Evolutionary conservation across 2,888 invertebrate genomes (phyloP).

Genomic region (Myopa tessellatipennis): DNA sequence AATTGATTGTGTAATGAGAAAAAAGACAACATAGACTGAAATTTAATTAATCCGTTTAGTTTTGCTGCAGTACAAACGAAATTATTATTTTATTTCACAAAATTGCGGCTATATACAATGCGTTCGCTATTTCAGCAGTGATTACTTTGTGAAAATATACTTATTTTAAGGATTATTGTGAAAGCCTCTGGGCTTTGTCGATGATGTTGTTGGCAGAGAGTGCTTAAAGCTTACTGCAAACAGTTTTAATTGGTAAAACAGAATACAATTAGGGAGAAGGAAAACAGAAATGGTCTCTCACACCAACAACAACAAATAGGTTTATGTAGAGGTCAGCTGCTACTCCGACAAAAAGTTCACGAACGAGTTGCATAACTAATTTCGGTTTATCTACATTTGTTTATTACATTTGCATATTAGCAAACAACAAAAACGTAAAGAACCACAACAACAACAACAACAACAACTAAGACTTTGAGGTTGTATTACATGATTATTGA

Average conservation of each 20-base stretch:
- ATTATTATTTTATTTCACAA: no score
- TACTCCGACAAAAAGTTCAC: neutral
- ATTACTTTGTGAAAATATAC: neutral
- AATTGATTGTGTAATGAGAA: no score
- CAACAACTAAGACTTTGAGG: no score
- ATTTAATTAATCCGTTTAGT: no score
- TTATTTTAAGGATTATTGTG: neutral
- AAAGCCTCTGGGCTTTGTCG: neutral
- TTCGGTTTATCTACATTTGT: neutral
- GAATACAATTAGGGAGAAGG: neutral
- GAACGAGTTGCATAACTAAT: neutral
- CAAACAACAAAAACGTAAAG: no score
- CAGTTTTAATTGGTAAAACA: neutral
- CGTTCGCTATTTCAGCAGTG: no score
- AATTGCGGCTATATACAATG: no score
- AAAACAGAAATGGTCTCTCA: neutral
- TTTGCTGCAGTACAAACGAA: no score
- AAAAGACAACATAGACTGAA: no score
- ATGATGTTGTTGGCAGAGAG: neutral
- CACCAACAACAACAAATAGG: neutral
- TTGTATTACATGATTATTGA: no score
- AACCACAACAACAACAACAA: no score
- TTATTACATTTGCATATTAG: neutral
- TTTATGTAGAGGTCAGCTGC: neutral
- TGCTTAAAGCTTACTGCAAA: neutral